Percentiles rank a stretch among this genome's conserved stretches.
Evolutionary conservation across 2,113 vertebrate genomes (phyloP).

Genomic region (Myrmecophaga tridactyla): DNA sequence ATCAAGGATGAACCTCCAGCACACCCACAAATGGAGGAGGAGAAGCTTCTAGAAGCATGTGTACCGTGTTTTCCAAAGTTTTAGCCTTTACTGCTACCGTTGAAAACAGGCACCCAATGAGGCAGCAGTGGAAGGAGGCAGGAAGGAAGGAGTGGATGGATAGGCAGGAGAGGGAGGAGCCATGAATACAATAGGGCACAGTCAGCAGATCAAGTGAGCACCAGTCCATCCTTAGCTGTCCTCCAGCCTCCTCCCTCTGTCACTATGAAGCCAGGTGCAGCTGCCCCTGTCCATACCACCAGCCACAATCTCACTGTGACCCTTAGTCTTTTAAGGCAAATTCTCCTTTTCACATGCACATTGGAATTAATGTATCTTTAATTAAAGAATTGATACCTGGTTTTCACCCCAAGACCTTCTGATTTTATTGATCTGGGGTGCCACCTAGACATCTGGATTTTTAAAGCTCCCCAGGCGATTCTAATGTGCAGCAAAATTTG

Average conservation of each 20-base stretch:
- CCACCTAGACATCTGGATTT: not conserved
- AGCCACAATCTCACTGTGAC: not conserved
- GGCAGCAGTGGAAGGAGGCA: not conserved
- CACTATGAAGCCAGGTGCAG: not conserved
- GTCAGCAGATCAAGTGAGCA: not conserved
- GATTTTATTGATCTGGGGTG: not conserved
- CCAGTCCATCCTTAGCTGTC: not conserved
- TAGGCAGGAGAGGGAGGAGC: not conserved
- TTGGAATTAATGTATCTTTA: not conserved
- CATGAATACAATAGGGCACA: not conserved
- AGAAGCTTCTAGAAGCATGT: not conserved
- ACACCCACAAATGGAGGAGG: not conserved
- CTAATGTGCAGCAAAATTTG: not conserved
- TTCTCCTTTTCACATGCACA: not conserved
- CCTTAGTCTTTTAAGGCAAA: not conserved
- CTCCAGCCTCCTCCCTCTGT: not conserved
- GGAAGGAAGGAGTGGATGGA: not conserved
- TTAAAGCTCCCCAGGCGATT: not conserved
- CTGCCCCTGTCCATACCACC: not conserved
- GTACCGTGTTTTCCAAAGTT: not conserved
- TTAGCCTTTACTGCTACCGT: not conserved
- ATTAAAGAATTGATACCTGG: not conserved
- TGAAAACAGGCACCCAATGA: not conserved
- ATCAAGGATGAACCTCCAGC: not conserved
- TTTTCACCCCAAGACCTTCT: not conserved